These are phyloP conservation scores for Drosophila sturtevanti DNA, from an alignment of 1,140 invertebrate species.

Conservation along the genomic window DNA sequence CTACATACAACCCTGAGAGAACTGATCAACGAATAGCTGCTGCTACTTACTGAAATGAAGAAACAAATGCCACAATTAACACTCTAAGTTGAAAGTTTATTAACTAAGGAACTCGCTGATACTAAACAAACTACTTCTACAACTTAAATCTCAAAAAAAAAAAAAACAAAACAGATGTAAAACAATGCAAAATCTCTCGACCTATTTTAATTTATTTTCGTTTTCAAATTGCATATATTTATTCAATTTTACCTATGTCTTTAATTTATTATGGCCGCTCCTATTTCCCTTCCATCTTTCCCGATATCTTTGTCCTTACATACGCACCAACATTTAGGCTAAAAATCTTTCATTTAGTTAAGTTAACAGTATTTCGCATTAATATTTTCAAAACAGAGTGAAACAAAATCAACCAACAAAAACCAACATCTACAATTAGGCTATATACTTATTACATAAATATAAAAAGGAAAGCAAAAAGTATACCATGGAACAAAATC, in stretches of 20 bases:
- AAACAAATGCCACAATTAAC: conserved; percentile 41
- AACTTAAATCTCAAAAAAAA: conserved; percentile 50
- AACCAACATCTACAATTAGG: conserved; percentile 46
- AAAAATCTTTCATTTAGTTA: conserved; percentile 24
- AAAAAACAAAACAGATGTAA: conserved; percentile 20
- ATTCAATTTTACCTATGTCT: conserved; percentile 28
- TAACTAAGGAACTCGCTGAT: conserved; percentile 6
- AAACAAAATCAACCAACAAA: conserved; percentile 37
- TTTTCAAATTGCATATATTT: conserved; percentile 18
- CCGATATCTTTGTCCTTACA: conserved; percentile 13
- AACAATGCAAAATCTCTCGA: conserved; percentile 5
- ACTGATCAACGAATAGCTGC: conserved; percentile 77
- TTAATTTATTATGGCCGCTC: conserved; percentile 65
- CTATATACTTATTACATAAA: conserved; percentile 46
- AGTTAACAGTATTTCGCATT: conserved; percentile 47
- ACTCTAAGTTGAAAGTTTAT: conserved; percentile 61
- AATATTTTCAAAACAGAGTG: conserved; percentile 38
- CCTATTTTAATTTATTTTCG: conserved; percentile 54
- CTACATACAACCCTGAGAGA: conserved; percentile 61
- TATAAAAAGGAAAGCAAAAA: conserved; percentile 20
- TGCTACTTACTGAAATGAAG: conserved; percentile 59
- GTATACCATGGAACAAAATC: conserved; percentile 69
- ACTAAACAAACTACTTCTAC: conserved; percentile 36
- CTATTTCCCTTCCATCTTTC: conserved; percentile 14
- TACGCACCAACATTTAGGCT: conserved; percentile 22